phyloP scores from a whole-genome alignment of 2,797 vertebrate genomes.

The Poliocrania exsul region DNA sequence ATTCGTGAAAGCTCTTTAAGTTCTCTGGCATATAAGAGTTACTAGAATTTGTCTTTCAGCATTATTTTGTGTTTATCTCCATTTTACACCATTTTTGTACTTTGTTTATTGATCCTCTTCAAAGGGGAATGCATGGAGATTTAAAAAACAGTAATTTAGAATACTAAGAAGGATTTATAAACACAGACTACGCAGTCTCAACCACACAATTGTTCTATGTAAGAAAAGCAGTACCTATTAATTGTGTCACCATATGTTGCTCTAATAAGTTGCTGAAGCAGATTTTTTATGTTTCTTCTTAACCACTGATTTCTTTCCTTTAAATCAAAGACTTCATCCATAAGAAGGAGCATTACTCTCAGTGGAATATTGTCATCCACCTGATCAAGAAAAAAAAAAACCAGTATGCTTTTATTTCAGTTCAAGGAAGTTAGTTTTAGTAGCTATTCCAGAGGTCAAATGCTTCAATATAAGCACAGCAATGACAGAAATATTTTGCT shows the following conservation, averaged over 20 bases:
- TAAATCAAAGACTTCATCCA: conserved; percentile 98
- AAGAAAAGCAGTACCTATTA: conserved; percentile 85
- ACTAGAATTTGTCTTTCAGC: not conserved
- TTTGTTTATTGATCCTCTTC: not conserved
- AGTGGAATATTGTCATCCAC: conserved; percentile 97
- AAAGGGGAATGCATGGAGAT: not conserved
- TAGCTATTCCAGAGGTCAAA: not conserved
- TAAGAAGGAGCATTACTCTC: conserved; percentile 95
- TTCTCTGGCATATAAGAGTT: not conserved
- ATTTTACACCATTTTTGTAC: not conserved
- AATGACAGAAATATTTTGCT: not conserved
- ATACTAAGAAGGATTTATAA: not conserved
- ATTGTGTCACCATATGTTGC: conserved; percentile 96
- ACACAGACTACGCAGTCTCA: not conserved
- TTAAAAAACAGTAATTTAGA: not conserved
- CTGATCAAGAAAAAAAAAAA: conserved; percentile 71
- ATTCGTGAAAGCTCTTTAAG: not conserved
- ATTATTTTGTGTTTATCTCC: not conserved
- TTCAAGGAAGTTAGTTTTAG: not conserved
- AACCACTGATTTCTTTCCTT: conserved; percentile 99
- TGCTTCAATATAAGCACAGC: not conserved
- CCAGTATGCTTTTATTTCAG: not conserved
- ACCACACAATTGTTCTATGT: not conserved
- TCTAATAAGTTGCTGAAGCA: conserved; percentile 96
- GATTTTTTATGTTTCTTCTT: conserved; percentile 97